A percentile compares a stretch with the other conserved stretches of the same genome.
These are phyloP conservation scores for Halictus ligatus DNA, from an alignment of 2,888 invertebrate genomes.

Conservation along the genomic window DNA sequence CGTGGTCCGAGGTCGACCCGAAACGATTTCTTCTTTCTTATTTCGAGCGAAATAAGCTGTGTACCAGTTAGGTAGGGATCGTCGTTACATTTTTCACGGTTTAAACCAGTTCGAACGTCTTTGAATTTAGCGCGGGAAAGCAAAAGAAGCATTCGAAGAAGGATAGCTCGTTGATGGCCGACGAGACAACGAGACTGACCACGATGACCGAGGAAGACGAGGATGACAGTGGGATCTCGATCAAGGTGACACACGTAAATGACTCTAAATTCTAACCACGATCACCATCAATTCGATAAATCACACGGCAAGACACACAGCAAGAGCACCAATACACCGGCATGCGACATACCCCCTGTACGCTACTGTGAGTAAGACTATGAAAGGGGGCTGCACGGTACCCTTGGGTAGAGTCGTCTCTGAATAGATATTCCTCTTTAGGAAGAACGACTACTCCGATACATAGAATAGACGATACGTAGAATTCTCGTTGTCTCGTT, in stretches of 20 bases:
- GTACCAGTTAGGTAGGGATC: not conserved
- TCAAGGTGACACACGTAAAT: constrained; percentile 86
- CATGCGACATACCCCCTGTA: constrained; percentile 78
- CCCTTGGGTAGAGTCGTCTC: constrained; percentile 50
- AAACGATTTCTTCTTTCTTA: too few relatives aligned
- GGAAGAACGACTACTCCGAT: constrained; percentile 8
- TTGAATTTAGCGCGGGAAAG: constrained; percentile 85
- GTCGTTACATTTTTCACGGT: not conserved
- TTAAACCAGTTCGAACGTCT: not conserved
- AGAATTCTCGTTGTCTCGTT: not conserved
- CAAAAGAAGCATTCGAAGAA: constrained; percentile 90
- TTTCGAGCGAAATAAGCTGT: too few relatives aligned
- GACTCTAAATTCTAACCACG: constrained; percentile 80
- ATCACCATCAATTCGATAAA: constrained; percentile 70
- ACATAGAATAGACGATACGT: not conserved
- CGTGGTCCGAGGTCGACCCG: too few relatives aligned
- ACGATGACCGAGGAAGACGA: constrained; percentile 95
- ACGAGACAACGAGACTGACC: constrained; percentile 89
- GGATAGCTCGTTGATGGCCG: constrained; percentile 86
- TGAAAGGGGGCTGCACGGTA: constrained; percentile 67
- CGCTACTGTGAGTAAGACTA: constrained; percentile 78
- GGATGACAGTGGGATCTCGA: constrained; percentile 87
- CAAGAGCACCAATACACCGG: constrained; percentile 81
- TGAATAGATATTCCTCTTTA: constrained; percentile 12
- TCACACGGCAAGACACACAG: constrained; percentile 75